Percentiles rank a stretch among this genome's conserved stretches.
These are phyloP conservation scores for Cebuella pygmaea DNA, from an alignment of 2,797 vertebrate genomes.

Conservation along the genomic window DNA sequence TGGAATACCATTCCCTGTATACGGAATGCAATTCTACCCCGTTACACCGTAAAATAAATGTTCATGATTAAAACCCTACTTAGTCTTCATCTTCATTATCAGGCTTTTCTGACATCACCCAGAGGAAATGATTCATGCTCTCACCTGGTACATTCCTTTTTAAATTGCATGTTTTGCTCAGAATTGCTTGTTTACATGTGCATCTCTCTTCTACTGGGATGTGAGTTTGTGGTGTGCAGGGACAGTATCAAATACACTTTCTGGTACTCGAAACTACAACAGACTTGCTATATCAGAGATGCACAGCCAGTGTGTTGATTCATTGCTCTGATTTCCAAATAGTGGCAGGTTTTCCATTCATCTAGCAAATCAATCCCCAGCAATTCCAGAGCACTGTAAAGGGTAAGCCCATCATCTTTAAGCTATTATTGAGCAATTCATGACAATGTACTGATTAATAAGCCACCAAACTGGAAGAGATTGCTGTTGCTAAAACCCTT, in stretches of 20 bases:
- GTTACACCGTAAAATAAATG: neutral
- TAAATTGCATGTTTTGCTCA: neutral
- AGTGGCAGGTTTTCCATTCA: neutral
- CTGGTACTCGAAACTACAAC: neutral
- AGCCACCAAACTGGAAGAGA: constrained; percentile 31
- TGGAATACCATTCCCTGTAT: neutral
- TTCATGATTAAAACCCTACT: neutral
- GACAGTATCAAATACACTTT: neutral
- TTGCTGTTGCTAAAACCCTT: neutral
- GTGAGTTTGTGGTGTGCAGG: neutral
- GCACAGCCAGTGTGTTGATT: neutral
- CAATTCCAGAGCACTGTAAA: neutral
- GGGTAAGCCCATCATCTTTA: constrained; percentile 32
- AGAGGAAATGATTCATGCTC: neutral
- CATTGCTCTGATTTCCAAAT: constrained; percentile 16
- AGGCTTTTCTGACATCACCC: neutral
- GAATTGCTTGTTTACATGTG: neutral
- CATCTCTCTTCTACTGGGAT: neutral
- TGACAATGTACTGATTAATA: constrained; percentile 63
- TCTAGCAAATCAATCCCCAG: neutral
- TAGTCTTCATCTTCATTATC: neutral
- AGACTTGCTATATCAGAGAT: neutral
- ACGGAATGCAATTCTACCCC: neutral
- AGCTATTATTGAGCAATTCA: constrained; percentile 42
- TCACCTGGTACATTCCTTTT: neutral